Evolutionary conservation across 1,140 invertebrate species (phyloP), one percentile per base, ranked within the genome.

Genomic region (Diplogasteroides magnus): DNA sequence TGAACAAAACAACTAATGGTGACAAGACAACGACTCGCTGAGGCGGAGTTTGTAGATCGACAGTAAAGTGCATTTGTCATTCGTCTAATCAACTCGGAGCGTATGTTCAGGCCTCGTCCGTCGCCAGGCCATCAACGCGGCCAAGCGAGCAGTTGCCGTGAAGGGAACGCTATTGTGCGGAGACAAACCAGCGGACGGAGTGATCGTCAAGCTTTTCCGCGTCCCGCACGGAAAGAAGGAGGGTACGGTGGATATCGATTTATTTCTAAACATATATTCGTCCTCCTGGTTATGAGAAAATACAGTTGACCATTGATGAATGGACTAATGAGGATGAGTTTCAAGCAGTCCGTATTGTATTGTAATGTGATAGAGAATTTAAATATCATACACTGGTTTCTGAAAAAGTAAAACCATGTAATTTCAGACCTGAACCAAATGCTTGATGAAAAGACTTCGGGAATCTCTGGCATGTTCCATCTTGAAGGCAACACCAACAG

Each of bases 401-500:
- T n/a, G n/a, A n/a, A n/a, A n/a, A n/a, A n/a, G n/a, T n/a, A n/a
- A n/a, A n/a, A n/a, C n/a, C n/a, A n/a, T n/a, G n/a, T 64, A 11
- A 27, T 55, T 73, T 26, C 61, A 72, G 72, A 67, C 27, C 37
- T 68, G 27, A 56, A n/a, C 26, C 69, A 74, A 60, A 60, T 74
- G n/a, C 25, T 74, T 48, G 73, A 74, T 31, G 65, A 74, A 27
- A 31, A 58, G 6, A 48, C 37, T n/a, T 63, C 70, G n/a, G 70
- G 65, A 31, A 48, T 37, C 37, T 29, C 29, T 29, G 73, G 73
- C 27, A 73, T 72, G 70, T 74, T 74, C 73, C 70, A 72, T 32
- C 26, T 74, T 13, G 70, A 74, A 57, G 73, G 69, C 31, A 74
- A 72, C 55, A 74, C 69, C 23, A 71, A 67, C 31, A 65, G 73